Percentiles rank a stretch among this genome's conserved stretches.
These are phyloP conservation scores for Enteromius afrohamiltoni DNA, from an alignment of 2,797 vertebrate species.

Conservation along the genomic window DNA sequence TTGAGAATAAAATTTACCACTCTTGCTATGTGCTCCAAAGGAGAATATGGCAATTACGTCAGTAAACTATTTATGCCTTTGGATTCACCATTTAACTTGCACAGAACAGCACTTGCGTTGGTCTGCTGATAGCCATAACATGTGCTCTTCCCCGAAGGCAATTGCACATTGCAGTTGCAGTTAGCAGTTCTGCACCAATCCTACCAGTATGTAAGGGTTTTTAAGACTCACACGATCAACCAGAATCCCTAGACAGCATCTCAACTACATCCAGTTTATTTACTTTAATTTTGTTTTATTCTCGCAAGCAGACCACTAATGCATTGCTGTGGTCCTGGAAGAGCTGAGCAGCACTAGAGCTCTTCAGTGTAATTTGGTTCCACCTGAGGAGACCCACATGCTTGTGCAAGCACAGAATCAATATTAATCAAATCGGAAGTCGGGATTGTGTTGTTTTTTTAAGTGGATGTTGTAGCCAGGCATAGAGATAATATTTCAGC, in stretches of 20 bases:
- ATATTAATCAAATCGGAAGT: constrained; percentile 74
- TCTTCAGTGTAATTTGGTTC: constrained; percentile 73
- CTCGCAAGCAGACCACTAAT: constrained; percentile 64
- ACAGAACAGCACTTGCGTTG: not conserved
- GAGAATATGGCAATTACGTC: not conserved
- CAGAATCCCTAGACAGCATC: constrained; percentile 54
- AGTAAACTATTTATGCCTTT: not conserved
- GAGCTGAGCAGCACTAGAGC: constrained; percentile 59
- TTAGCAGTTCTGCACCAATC: not conserved
- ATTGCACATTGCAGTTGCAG: not conserved
- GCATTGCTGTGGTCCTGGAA: constrained; percentile 61
- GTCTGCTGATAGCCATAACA: not conserved
- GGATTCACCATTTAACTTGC: not conserved
- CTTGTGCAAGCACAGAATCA: constrained; percentile 74
- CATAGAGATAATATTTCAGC: constrained; percentile 73
- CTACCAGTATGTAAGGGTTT: not conserved
- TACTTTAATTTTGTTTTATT: constrained; percentile 71
- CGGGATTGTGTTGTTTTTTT: constrained; percentile 49
- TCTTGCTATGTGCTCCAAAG: not conserved
- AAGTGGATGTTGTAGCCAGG: constrained; percentile 64
- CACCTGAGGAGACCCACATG: constrained; percentile 56
- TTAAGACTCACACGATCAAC: not conserved
- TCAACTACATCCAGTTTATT: constrained; percentile 68
- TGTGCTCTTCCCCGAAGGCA: not conserved
- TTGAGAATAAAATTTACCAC: not conserved